Evolutionary conservation across 1,140 invertebrate species (phyloP).

Genomic region (Drosophila novamexicana): DNA sequence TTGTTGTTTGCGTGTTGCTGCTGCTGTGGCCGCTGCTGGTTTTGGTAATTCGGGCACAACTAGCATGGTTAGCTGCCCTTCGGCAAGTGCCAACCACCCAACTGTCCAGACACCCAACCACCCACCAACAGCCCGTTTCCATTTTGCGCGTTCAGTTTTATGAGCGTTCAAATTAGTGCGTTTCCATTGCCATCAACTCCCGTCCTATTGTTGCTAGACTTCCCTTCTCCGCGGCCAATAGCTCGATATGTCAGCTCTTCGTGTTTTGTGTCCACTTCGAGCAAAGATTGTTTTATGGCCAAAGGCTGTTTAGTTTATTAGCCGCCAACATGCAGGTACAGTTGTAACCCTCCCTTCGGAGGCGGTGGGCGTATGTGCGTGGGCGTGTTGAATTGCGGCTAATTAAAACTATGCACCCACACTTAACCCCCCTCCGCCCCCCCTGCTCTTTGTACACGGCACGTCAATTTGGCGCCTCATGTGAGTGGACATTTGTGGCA

Average conservation of each 20-base stretch:
- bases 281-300: slow-evolving; percentile 69
- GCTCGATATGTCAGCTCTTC: slow-evolving; percentile 21
- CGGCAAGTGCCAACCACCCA: slow-evolving; percentile 2
- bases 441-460: not conserved
- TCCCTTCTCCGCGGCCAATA: not conserved
- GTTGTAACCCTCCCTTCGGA: slow-evolving; percentile 1
- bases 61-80: not conserved
- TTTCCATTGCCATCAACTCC: slow-evolving; percentile 25
- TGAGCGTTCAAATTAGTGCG: slow-evolving; percentile 58
- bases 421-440: not conserved
- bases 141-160: slow-evolving; percentile 42
- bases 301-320: slow-evolving; percentile 65
- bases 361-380: not conserved
- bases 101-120: no score
- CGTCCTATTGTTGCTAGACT: not conserved
- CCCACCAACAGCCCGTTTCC: not conserved
- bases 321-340: slow-evolving; percentile 64
- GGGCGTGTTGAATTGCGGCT: slow-evolving; percentile 39
- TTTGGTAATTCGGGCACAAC: not conserved
- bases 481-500: slow-evolving; percentile 22
- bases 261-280: slow-evolving; percentile 44
- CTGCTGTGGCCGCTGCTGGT: not conserved
- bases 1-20: no score
- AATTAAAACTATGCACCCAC: slow-evolving; percentile 46
- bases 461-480: slow-evolving; percentile 59